Evolutionary conservation across 64 coral and sea anemone species (phyloP).

Genomic region (Cladopsammia gracilis): DNA sequence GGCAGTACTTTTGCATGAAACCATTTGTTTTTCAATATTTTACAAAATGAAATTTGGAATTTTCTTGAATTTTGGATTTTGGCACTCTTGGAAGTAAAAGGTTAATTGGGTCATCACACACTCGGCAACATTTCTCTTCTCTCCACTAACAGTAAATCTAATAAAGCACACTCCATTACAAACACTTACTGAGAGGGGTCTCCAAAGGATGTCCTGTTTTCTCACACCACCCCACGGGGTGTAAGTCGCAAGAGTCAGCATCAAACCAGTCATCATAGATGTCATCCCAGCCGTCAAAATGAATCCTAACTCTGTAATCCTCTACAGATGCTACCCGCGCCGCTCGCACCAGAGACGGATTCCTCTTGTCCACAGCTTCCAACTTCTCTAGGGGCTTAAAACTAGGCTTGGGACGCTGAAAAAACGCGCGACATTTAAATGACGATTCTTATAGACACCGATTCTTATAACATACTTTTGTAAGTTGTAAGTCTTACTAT

Average conservation of each 20-base stretch:
- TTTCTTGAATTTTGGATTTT: no score
- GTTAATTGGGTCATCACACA: no score
- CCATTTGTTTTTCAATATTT: no score
- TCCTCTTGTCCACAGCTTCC: slow-evolving; percentile 93
- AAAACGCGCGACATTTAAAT: background rate
- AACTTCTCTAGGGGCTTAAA: slow-evolving; percentile 83
- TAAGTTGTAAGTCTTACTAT: no score
- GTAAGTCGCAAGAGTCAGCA: slow-evolving; percentile 91
- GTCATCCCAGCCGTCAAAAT: slow-evolving; percentile 98
- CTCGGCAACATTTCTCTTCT: no score
- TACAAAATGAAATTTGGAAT: no score
- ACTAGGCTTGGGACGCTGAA: slow-evolving; percentile 76
- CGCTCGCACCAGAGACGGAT: slow-evolving; percentile 86
- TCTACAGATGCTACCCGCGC: slow-evolving; percentile 68
- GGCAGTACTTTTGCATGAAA: no score
- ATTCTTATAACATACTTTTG: no score
- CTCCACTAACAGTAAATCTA: no score
- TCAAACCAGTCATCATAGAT: slow-evolving; percentile 99
- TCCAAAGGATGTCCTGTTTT: slow-evolving; percentile 97
- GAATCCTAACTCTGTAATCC: slow-evolving; percentile 85
- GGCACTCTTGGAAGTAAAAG: no score
- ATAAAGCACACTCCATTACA: background rate
- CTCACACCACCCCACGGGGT: slow-evolving; percentile 93
- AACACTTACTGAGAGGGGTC: slow-evolving; percentile 89
- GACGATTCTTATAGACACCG: background rate